phyloP scores from a whole-genome alignment of 1,140 invertebrate species.

The Drosophila bipectinata region DNA sequence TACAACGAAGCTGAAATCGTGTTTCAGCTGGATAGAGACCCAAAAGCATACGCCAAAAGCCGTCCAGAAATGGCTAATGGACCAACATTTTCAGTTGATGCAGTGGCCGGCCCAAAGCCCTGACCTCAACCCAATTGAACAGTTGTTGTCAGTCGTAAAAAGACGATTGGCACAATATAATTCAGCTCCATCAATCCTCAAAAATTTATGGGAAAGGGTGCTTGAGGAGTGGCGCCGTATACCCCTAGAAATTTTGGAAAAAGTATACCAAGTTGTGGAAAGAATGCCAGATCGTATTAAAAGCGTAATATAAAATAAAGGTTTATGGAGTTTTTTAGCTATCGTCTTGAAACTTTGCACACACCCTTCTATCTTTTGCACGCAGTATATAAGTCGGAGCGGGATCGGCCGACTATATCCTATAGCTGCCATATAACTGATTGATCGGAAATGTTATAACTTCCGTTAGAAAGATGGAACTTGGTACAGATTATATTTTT shows the following conservation, averaged over 20 bases:
- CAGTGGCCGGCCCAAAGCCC: not conserved
- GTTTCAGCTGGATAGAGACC: constrained; percentile 21
- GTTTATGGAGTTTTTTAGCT: not conserved
- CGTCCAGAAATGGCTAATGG: constrained; percentile 19
- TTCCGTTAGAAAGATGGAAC: too few species aligned
- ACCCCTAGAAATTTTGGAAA: not conserved
- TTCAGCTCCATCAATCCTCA: constrained; percentile 16
- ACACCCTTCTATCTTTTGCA: too few species aligned
- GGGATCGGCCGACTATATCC: too few species aligned
- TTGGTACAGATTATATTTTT: too few species aligned
- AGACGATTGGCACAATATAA: constrained; percentile 17
- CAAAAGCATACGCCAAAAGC: constrained; percentile 27
- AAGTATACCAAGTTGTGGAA: not conserved
- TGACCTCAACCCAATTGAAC: constrained; percentile 6
- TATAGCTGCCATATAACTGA: too few species aligned
- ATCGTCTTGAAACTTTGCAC: too few species aligned
- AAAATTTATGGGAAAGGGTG: constrained; percentile 15
- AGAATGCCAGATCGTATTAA: not conserved
- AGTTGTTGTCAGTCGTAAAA: constrained; percentile 26
- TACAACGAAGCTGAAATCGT: not conserved
- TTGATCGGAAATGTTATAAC: too few species aligned
- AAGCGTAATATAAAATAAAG: not conserved
- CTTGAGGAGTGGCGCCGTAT: not conserved
- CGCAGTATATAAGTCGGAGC: too few species aligned
- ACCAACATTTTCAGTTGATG: constrained; percentile 9